Base-by-base conservation (phyloP, 2,113 vertebrate genomes). In the Synchiropus splendidus region DNA sequence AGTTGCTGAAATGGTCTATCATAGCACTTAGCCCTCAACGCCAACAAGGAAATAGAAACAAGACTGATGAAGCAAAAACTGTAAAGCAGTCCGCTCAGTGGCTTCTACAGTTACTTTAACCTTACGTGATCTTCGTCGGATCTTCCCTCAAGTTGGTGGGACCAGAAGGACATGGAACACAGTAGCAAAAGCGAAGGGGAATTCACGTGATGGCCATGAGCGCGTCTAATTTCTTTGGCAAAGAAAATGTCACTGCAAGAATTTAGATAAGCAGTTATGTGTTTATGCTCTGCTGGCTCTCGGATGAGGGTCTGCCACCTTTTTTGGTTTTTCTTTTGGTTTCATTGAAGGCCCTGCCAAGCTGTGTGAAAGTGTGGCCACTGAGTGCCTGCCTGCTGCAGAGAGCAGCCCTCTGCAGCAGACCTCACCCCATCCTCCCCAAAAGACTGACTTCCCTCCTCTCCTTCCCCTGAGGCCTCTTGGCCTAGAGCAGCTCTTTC, bases 371-470 rank as follows among this genome's bases (percentile, higher is more conserved):
- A 57, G 72, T 67, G 72, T 86, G 85, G 83, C 79, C 82, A 72
- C 74, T 68, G 81, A 84, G 85, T 85, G 85, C 85, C 85, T 86
- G 77, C 70, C 81, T 83, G 81, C 80, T 79, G 81, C 69, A 52
- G 79, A 61, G 70, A 18, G 43, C 50, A 9, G 55, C 45, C 50
- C 75, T 74, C 77, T 78, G 79, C 79, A 54, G 76, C 78, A 74
- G 79, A 71, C 67, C 69, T 70, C 72, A 41, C 63, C 58, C 64
- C 55, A 13, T 13, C 58, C 40, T 36, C 50, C 50, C 18, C 1
- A 27, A 27, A 4, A 8, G 4, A 4, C 21, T 27, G 51, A 51
- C 47, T 56, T 50, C 52, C 40, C 58, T 51, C 55, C 39, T 56
- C 58, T 36, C 42, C 54, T 42, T 18, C 43, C 18, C 14, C 14